Evolutionary conservation across 2,888 invertebrate species (phyloP).

Genomic region (Gastrophysa polygoni): DNA sequence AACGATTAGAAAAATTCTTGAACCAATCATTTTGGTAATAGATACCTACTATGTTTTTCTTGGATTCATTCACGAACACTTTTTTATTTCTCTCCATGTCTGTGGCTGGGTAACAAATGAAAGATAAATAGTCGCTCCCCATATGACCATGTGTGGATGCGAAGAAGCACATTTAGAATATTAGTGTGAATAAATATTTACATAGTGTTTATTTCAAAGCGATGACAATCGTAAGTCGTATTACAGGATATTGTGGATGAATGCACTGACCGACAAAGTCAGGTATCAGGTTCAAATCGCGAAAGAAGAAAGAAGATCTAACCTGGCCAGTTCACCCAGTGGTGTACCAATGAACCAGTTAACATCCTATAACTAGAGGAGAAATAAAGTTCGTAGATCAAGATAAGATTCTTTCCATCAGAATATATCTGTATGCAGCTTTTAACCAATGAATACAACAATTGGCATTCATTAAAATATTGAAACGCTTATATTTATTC

Average conservation of each 20-base stretch:
- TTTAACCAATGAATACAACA: no score
- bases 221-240: no score
- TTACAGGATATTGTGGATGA: neutral
- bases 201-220: constrained; percentile 14
- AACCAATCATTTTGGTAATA: no score
- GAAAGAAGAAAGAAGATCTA: neutral
- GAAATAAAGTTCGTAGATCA: neutral
- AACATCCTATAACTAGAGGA: neutral
- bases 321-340: neutral
- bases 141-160: constrained; percentile 26
- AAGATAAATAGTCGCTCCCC: constrained; percentile 26
- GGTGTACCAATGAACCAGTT: neutral
- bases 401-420: no score
- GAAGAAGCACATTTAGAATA: constrained; percentile 24
- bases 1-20: no score
- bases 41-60: neutral
- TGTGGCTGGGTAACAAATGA: constrained; percentile 16
- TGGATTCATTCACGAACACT: neutral
- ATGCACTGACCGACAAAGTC: neutral
- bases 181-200: constrained; percentile 26
- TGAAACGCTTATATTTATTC: no score
- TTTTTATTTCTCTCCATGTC: neutral
- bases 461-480: no score
- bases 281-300: neutral
- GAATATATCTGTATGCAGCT: no score